phyloP scores from a whole-genome alignment of 2,797 vertebrate species.

The Sebastes trivittatus region DNA sequence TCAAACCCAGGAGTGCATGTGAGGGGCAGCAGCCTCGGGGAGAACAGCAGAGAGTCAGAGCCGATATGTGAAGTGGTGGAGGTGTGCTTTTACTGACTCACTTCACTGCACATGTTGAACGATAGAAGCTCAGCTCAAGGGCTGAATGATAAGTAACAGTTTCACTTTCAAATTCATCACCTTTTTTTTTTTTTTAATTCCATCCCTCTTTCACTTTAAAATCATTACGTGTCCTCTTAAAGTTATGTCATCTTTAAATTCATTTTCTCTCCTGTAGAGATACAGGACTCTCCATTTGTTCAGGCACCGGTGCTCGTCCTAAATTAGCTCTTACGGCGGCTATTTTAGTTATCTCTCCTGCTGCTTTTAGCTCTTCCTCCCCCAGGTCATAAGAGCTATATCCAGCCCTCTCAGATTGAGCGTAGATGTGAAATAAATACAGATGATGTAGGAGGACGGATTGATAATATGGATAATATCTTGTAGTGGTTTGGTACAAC shows the following conservation, averaged over 20 bases:
- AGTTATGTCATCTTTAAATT: constrained; percentile 42
- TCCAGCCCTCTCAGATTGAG: constrained; percentile 16
- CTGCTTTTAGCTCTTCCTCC: constrained; percentile 48
- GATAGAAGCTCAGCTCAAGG: neutral
- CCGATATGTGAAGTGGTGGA: neutral
- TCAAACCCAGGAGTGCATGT: neutral
- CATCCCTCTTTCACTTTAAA: constrained; percentile 11
- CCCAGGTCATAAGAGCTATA: constrained; percentile 9
- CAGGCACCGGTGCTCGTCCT: constrained; percentile 7
- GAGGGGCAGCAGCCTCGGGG: neutral
- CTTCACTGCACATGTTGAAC: neutral
- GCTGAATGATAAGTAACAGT: neutral
- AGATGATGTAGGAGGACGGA: neutral
- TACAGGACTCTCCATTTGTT: constrained; percentile 34
- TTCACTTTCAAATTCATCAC: neutral
- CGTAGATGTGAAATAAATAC: constrained; percentile 20
- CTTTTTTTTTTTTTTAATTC: neutral
- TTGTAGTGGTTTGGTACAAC: neutral
- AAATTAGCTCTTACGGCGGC: constrained; percentile 49
- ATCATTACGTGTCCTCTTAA: constrained; percentile 16
- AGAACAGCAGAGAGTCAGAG: neutral
- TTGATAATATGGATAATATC: neutral
- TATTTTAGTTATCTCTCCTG: constrained; percentile 54
- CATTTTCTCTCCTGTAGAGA: constrained; percentile 22
- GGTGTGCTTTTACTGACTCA: neutral